Conservation (phyloP, 2,797 vertebrate species). For the Huso huso region DNA sequence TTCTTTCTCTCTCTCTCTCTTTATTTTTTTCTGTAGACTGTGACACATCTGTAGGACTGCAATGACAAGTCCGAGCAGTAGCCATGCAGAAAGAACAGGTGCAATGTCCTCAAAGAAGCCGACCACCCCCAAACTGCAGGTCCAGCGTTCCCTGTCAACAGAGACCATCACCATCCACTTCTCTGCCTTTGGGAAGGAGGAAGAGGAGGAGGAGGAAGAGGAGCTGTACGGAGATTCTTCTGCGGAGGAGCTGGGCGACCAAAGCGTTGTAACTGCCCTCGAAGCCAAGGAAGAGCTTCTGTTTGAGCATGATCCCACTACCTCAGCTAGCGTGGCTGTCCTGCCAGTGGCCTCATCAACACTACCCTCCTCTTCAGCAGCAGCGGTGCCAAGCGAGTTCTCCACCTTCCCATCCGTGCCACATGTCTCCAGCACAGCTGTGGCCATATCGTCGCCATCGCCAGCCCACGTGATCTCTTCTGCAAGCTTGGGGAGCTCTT, state of each 20-base stretch:
- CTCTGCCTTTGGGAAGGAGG: slow-evolving; percentile 83
- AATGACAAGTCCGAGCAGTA: slow-evolving; percentile 83
- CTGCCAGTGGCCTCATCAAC: slow-evolving; percentile 32
- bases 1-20: slow-evolving; percentile 10
- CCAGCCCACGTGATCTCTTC: slow-evolving; percentile 44
- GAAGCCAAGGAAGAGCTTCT: slow-evolving; percentile 88
- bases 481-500: slow-evolving; percentile 56
- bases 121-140: slow-evolving; percentile 76
- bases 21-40: slow-evolving; percentile 48
- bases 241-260: slow-evolving; percentile 57
- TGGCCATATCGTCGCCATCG: slow-evolving; percentile 46
- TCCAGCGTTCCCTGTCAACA: slow-evolving; percentile 77
- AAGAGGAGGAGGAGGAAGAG: slow-evolving; percentile 90
- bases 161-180: slow-evolving; percentile 92
- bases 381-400: slow-evolving; percentile 26
- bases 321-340: slow-evolving; percentile 39
- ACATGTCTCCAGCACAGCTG: slow-evolving; percentile 44
- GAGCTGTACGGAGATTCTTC: slow-evolving; percentile 45
- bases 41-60: slow-evolving; percentile 60
- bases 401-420: slow-evolving; percentile 33
- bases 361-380: slow-evolving; percentile 36
- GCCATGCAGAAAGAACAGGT: slow-evolving; percentile 76
- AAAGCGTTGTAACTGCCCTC: slow-evolving; percentile 74
- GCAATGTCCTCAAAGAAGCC: slow-evolving; percentile 68
- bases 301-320: slow-evolving; percentile 57